Evolutionary conservation across 1,140 invertebrate genomes (phyloP).

Genomic region (Neodiprion fabricii): DNA sequence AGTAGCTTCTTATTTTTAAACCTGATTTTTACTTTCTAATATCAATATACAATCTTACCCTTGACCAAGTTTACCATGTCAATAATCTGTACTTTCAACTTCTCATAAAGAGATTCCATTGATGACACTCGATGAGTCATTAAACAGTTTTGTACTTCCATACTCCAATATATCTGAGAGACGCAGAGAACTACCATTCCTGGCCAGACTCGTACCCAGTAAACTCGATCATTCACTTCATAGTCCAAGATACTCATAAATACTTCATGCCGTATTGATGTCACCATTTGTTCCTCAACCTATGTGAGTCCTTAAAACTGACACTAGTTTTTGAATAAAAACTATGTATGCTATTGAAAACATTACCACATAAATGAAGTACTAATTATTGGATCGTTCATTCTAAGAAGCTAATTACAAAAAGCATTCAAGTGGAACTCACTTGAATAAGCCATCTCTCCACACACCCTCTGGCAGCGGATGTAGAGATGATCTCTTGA

Average conservation of each 20-base stretch:
- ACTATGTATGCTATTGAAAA: neutral
- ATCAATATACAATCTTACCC: conserved; percentile 32
- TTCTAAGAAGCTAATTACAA: neutral
- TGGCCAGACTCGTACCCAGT: conserved; percentile 86
- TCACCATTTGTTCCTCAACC: conserved; percentile 85
- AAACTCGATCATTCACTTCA: conserved; percentile 65
- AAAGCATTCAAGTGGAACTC: conserved; percentile 12
- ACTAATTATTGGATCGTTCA: too few relatives aligned
- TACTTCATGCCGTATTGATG: conserved; percentile 76
- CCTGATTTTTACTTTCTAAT: neutral
- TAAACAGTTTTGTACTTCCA: conserved; percentile 76
- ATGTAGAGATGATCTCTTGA: conserved; percentile 74
- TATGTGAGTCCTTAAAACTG: conserved; percentile 38
- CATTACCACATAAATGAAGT: neutral
- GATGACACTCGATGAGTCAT: conserved; percentile 63
- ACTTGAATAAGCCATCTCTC: conserved; percentile 90
- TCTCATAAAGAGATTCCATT: conserved; percentile 63
- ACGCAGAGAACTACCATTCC: conserved; percentile 90
- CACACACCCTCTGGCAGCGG: conserved; percentile 83
- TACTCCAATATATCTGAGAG: conserved; percentile 89
- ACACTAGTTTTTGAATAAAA: conserved; percentile 3
- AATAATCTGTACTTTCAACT: conserved; percentile 66
- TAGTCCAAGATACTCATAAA: conserved; percentile 76
- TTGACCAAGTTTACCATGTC: conserved; percentile 66
- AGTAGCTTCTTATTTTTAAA: neutral